Evolutionary conservation across 2,797 vertebrate genomes (phyloP).

Genomic region (Tenualosa ilisha): DNA sequence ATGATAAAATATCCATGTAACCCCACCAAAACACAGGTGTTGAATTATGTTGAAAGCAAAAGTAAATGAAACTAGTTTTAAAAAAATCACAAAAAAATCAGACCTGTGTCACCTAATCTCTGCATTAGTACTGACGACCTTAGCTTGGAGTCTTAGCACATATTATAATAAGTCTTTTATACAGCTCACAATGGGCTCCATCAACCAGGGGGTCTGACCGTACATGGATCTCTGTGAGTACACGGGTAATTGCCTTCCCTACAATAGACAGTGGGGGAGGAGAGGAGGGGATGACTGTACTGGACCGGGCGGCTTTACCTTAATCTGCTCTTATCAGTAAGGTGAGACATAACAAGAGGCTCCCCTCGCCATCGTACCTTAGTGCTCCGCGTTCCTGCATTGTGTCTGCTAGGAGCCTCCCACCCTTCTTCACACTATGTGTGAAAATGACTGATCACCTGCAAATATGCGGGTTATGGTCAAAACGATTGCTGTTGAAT

Average conservation of each 20-base stretch:
- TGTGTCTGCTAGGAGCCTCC: slow-evolving; percentile 39
- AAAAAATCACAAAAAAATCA: background rate
- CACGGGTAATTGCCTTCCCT: slow-evolving; percentile 31
- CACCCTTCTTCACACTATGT: slow-evolving; percentile 30
- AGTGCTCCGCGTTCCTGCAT: slow-evolving; percentile 1
- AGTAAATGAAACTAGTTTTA: background rate
- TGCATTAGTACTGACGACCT: background rate
- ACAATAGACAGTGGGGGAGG: slow-evolving; percentile 33
- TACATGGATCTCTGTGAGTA: background rate
- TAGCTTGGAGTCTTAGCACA: background rate
- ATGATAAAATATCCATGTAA: background rate
- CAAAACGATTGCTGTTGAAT: background rate
- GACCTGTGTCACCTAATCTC: background rate
- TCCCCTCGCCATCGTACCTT: slow-evolving; percentile 23
- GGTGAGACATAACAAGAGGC: slow-evolving; percentile 51
- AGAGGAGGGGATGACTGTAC: slow-evolving; percentile 18
- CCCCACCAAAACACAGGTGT: background rate
- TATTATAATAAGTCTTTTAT: background rate
- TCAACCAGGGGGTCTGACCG: background rate
- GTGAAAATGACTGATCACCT: slow-evolving; percentile 44
- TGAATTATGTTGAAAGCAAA: background rate
- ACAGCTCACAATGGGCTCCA: background rate
- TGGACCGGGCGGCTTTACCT: slow-evolving; percentile 32
- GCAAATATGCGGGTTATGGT: slow-evolving; percentile 29
- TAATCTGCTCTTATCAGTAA: slow-evolving; percentile 54